phyloP scores from a whole-genome alignment of 1,140 invertebrate genomes.

The Drosophila ohnishii region DNA sequence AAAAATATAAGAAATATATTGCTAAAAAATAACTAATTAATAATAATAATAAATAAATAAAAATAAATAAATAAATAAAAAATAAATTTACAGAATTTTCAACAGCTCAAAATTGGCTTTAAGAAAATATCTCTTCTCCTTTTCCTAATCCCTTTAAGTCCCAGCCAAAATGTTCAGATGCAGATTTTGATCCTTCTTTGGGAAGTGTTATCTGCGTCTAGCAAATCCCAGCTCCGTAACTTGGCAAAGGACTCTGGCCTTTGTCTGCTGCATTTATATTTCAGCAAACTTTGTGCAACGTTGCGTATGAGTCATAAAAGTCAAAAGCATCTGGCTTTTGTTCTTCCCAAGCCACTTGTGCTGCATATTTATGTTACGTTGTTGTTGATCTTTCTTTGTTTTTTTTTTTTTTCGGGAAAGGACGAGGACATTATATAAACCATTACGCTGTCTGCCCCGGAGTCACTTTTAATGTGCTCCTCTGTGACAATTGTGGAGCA shows the following conservation, averaged over 20 bases:
- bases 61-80: neutral
- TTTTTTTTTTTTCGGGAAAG: conserved; percentile 14
- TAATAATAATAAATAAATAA: neutral
- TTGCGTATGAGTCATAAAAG: conserved; percentile 71
- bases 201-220: conserved; percentile 37
- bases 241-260: conserved; percentile 32
- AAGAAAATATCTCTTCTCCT: neutral
- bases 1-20: neutral
- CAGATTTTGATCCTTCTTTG: conserved; percentile 12
- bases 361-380: conserved; percentile 65
- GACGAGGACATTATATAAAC: conserved; percentile 57
- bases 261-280: conserved; percentile 41
- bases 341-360: conserved; percentile 63
- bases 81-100: neutral
- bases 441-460: conserved; percentile 63
- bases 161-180: neutral
- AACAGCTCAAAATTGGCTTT: neutral
- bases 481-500: conserved; percentile 62
- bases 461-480: conserved; percentile 52
- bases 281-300: conserved; percentile 56
- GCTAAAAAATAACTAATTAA: neutral
- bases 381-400: conserved; percentile 4
- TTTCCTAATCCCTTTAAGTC: neutral
- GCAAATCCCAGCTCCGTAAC: conserved; percentile 46
- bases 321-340: conserved; percentile 49